Percentiles rank a stretch among this genome's conserved stretches.
Evolutionary conservation across 1,140 invertebrate species (phyloP).

Genomic region (Brachionus rubens): DNA sequence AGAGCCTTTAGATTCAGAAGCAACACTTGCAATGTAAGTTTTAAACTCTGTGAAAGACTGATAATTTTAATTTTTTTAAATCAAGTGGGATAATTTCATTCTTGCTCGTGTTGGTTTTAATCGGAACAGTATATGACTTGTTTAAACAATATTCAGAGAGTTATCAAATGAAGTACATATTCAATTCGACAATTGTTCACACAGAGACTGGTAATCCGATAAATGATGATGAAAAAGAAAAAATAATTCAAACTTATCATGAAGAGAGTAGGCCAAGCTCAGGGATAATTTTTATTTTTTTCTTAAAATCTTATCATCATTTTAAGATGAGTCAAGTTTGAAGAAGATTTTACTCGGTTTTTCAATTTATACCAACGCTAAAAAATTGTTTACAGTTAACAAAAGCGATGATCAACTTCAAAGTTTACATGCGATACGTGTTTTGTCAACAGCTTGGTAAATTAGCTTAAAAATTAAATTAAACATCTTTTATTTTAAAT

Average conservation of each 20-base stretch:
- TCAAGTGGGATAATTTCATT: not conserved
- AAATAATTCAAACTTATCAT: constrained; percentile 33
- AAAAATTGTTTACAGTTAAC: constrained; percentile 2
- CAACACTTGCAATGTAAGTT: constrained; percentile 7
- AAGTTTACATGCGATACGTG: constrained; percentile 35
- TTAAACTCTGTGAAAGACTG: no score
- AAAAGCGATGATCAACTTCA: constrained; percentile 25
- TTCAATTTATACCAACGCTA: constrained; percentile 38
- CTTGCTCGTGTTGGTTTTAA: not conserved
- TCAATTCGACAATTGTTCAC: constrained; percentile 1
- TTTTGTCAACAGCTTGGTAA: constrained; percentile 37
- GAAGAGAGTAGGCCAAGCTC: not conserved
- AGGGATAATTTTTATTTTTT: not conserved
- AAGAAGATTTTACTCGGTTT: constrained; percentile 10
- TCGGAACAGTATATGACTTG: constrained; percentile 1
- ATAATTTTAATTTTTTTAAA: not conserved
- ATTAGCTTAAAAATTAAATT: not conserved
- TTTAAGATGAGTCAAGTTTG: constrained; percentile 6
- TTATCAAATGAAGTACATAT: not conserved
- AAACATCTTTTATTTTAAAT: not conserved
- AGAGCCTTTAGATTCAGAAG: not conserved
- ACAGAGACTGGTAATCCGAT: constrained; percentile 6
- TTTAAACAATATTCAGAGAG: not conserved
- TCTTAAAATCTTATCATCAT: not conserved
- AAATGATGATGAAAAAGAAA: constrained; percentile 36